Evolutionary conservation across 1,140 invertebrate species (phyloP).

Genomic region (Chymomyza costata): DNA sequence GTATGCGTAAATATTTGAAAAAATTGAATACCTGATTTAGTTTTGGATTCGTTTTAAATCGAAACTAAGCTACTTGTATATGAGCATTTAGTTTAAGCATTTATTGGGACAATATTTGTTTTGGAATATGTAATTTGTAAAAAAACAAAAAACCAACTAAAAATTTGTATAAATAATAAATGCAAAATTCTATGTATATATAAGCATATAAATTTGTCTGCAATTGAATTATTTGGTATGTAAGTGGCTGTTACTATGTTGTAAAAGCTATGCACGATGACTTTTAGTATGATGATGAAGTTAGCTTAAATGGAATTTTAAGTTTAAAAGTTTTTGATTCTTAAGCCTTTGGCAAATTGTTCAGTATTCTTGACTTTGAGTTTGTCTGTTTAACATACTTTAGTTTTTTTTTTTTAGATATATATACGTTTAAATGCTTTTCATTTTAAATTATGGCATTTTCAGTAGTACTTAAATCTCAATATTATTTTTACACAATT

Average conservation of each 20-base stretch:
- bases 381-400: slow-evolving; percentile 56
- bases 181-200: too few species aligned
- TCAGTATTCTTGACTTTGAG: slow-evolving; percentile 66
- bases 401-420: slow-evolving; percentile 32
- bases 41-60: slow-evolving; percentile 61
- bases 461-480: slow-evolving; percentile 52
- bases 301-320: too few species aligned
- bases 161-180: too few species aligned
- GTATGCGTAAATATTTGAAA: slow-evolving; percentile 48
- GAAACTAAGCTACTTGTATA: slow-evolving; percentile 50
- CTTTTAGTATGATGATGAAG: too few species aligned
- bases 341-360: slow-evolving; percentile 71
- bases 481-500: slow-evolving; percentile 64
- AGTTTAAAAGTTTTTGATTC: slow-evolving; percentile 41
- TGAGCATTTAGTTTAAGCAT: slow-evolving; percentile 43
- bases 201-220: too few species aligned
- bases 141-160: slow-evolving; percentile 63
- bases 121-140: slow-evolving; percentile 50
- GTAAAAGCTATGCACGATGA: too few species aligned
- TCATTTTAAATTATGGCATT: slow-evolving; percentile 72
- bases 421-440: slow-evolving; percentile 62
- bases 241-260: too few species aligned
- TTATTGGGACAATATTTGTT: slow-evolving; percentile 27
- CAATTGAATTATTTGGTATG: too few species aligned
- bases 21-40: slow-evolving; percentile 70